phyloP scores from a whole-genome alignment of 2,797 vertebrate genomes.

The Smutsia gigantea region DNA sequence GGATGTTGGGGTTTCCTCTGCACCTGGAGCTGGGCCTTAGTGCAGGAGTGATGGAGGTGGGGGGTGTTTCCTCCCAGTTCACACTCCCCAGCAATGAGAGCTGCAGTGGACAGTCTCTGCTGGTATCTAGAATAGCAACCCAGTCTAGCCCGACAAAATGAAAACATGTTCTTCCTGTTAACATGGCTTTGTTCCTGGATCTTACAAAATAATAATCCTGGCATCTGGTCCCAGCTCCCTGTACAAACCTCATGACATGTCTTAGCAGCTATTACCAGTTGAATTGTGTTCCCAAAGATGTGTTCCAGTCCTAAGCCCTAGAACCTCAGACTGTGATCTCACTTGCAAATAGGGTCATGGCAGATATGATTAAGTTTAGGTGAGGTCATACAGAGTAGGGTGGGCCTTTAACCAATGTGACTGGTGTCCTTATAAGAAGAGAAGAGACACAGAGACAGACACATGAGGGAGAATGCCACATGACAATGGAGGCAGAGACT shows the following conservation, averaged over 20 bases:
- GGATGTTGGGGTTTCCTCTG: background rate
- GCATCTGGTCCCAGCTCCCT: background rate
- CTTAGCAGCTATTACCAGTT: background rate
- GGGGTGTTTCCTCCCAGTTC: background rate
- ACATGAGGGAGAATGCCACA: background rate
- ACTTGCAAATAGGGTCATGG: background rate
- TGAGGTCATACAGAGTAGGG: background rate
- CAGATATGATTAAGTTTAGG: background rate
- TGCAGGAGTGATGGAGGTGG: too few species aligned
- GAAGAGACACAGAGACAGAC: background rate
- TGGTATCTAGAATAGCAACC: background rate
- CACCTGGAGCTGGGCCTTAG: background rate
- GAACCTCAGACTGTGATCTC: background rate
- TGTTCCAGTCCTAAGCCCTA: background rate
- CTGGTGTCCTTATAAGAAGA: background rate
- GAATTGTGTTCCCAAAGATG: background rate
- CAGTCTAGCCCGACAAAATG: background rate
- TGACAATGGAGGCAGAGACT: background rate
- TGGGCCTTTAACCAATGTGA: too few species aligned
- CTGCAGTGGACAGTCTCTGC: fast-evolving
- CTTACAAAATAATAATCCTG: background rate
- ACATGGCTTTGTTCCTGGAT: background rate
- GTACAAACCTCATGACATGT: background rate
- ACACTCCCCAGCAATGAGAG: background rate
- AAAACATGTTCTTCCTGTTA: background rate